Evolutionary conservation across 1,140 invertebrate species (phyloP), one percentile per base, ranked within the genome.

Genomic region (Gerris buenoi): DNA sequence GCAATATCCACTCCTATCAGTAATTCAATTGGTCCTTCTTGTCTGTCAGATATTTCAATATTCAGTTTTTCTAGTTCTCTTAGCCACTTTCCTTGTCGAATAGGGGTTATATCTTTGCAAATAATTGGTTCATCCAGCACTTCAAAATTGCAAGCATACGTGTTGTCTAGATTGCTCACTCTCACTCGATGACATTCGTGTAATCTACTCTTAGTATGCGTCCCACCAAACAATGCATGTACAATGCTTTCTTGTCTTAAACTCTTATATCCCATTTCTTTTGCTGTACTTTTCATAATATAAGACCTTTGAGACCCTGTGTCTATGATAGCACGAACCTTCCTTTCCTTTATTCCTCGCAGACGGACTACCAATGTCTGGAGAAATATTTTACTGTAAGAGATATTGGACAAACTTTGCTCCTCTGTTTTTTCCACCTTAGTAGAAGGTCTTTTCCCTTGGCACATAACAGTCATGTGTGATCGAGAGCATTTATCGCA

Each of bases 71-170:
- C 27, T 14, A 33, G 56, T 67, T 62, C 29, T 23, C 18, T 18
- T 3, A 29, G 18, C 65, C 58, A 62, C 25, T 15, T 25, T 46
- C 27, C 29, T 25, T 25, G 18, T 22, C 2, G 25, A 29, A 28
- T 28, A 25, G 2, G 58, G 5, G 27, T n/a, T 1, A 67, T 23
- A 2, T 14, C 18, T 63, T 27, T 26, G 23, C 65, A 66, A 23
- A 66, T n/a, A 18, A 66, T 27, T 25, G 18, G n/a, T 60, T 29
- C n/a, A 57, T 67, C 2, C 62, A 59, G 23, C 70, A 63, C n/a
- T 29, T 64, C 27, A 73, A 65, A 15, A 67, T 65, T 29, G 66
- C 69, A 64, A 2, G 23, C 22, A 27, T 64, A 64, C 23, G 23
- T 14, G 13, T 23, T 15, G 25, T 64, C 22, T 3, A 64, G 18